Evolutionary conservation across 2,797 vertebrate genomes (phyloP).

Genomic region (Buphagus erythrorhynchus): DNA sequence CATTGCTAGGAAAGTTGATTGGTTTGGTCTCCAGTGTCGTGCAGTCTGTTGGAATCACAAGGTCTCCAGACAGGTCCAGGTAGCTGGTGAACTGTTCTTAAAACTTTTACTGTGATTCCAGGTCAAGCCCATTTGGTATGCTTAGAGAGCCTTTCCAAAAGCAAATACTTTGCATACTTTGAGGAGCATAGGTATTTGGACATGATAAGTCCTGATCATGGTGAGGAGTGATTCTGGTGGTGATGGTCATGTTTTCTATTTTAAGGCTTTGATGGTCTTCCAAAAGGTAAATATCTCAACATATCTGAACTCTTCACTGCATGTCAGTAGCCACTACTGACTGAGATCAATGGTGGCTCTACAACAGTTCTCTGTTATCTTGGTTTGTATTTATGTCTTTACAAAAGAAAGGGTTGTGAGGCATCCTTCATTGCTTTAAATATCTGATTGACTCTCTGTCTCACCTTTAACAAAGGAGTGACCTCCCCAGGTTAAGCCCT

Average conservation of each 20-base stretch:
- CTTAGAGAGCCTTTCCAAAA: neutral
- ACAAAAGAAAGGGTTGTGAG: neutral
- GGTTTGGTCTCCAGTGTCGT: neutral
- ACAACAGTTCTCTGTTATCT: neutral
- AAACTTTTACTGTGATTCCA: neutral
- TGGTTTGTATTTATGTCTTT: neutral
- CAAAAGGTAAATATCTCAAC: neutral
- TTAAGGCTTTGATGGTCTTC: neutral
- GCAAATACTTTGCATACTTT: neutral
- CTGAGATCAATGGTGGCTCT: neutral
- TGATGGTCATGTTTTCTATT: neutral
- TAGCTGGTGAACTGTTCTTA: neutral
- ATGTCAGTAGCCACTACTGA: neutral
- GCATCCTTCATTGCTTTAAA: neutral
- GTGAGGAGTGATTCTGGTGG: neutral
- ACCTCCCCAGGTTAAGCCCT: neutral
- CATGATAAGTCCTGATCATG: neutral
- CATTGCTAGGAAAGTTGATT: neutral
- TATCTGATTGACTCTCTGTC: neutral
- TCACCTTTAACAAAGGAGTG: neutral
- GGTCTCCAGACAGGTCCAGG: neutral
- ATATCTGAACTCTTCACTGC: neutral
- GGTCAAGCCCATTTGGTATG: rapidly evolving
- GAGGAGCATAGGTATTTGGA: neutral
- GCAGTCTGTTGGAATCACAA: neutral